Base-by-base conservation (phyloP, 2,888 invertebrate species). In the Ryuthela nishihirai region DNA sequence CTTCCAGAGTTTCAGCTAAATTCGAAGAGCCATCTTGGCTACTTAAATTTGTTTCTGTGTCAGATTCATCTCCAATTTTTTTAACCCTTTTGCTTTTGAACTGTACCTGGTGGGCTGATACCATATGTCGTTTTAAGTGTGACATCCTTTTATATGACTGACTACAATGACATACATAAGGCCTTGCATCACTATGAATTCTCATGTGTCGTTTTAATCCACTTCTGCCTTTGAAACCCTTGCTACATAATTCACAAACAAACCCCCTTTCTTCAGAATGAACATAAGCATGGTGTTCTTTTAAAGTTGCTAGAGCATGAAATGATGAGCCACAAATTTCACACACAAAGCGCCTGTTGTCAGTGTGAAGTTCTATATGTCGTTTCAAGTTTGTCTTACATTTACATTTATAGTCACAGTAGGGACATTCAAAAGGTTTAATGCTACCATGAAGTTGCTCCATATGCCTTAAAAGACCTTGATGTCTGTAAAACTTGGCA, bases 271-370 rank as follows among this genome's bases (percentile, higher is more conserved):
- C 67, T 12, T 72, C 70, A 17, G 70, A 72, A 65, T 75, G 75
- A 21, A 73, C 72, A 67, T 71, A 74, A 10, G 68, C 66, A 64
- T 69, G 66, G 52, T 75, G 75, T 50, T 72, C 71, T 53, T 73
- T 72, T 18, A 75, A 68, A 1, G 73, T 72, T 44, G 70, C 71
- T 50, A 72, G 70, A 9, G 72, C 71, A 46, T 73, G 72, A 65
- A 75, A 75, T 4, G 73, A 70, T 15, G 70, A 67, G 2, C 74
- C 74, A 64, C 75, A 75, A 9, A 71, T 64, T 61, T 74, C 75
- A 65, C 75, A 75, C 17, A 74, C 68, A 61, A 71, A 75, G 43
- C 70, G 69, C 18, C 73, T 68, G 39, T 68, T 65, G 24, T 69
- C 67, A 53, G 71, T 69, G 50, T 74, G 74, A 12, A 72, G 67